A percentile compares a stretch with the other conserved stretches of the same genome.
These are phyloP conservation scores for Philaenus spumarius DNA, from an alignment of 1,140 invertebrate species.

Conservation along the genomic window DNA sequence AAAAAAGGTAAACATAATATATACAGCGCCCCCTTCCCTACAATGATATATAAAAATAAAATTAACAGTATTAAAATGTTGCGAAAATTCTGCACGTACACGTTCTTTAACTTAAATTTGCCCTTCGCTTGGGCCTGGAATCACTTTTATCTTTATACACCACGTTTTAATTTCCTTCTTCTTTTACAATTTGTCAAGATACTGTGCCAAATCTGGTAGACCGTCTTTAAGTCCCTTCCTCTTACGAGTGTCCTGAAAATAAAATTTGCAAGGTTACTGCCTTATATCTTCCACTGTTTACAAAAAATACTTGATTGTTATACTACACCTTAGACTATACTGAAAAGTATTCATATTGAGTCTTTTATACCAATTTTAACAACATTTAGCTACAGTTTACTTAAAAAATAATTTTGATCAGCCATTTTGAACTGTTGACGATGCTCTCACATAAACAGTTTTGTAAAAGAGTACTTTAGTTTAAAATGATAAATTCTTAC, in stretches of 20 bases:
- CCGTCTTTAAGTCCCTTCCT: constrained; percentile 99
- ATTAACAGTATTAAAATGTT: constrained; percentile 14
- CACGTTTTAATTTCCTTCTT: background rate
- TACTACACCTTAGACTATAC: background rate
- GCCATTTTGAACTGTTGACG: too few relatives aligned
- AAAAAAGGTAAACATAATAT: too few relatives aligned
- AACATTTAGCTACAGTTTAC: too few relatives aligned
- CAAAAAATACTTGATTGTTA: background rate
- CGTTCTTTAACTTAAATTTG: constrained; percentile 1
- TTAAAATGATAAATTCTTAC: too few relatives aligned
- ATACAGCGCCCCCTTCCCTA: too few relatives aligned
- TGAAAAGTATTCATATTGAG: background rate
- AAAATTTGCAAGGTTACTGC: constrained; percentile 31
- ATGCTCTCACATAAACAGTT: too few relatives aligned
- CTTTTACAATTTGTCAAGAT: constrained; percentile 90
- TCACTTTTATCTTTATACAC: background rate
- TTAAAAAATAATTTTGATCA: too few relatives aligned
- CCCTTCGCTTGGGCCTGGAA: constrained; percentile 8
- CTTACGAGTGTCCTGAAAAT: constrained; percentile 85
- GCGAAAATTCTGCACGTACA: background rate
- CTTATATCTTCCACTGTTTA: background rate
- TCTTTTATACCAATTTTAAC: too few relatives aligned
- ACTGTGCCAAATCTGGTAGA: constrained; percentile 85
- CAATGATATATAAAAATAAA: constrained; percentile 8
- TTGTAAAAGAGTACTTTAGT: too few relatives aligned